Percentiles rank a stretch among this genome's conserved stretches.
Evolutionary conservation across 2,888 invertebrate species (phyloP).

Genomic region (Crepidodera aurea): DNA sequence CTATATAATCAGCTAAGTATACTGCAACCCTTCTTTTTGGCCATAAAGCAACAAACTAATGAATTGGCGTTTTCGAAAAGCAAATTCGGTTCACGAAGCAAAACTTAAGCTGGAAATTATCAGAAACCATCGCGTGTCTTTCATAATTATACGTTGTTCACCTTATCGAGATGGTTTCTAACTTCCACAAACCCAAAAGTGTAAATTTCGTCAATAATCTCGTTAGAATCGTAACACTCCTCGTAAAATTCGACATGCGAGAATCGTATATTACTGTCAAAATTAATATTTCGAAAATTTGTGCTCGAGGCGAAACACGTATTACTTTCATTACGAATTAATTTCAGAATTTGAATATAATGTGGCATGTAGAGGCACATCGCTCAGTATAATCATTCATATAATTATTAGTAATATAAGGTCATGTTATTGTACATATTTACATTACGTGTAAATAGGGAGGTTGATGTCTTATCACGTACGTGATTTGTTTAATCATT

Average conservation of each 20-base stretch:
- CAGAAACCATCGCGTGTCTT: slow-evolving; percentile 36
- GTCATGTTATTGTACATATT: too few relatives aligned
- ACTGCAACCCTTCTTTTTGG: background rate
- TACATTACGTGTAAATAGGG: too few relatives aligned
- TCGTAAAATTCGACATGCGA: slow-evolving; percentile 29
- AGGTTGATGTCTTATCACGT: too few relatives aligned
- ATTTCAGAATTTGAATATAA: too few relatives aligned
- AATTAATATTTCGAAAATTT: slow-evolving; percentile 10
- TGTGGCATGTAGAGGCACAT: too few relatives aligned
- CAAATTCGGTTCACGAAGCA: background rate
- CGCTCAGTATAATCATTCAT: too few relatives aligned
- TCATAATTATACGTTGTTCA: slow-evolving; percentile 32
- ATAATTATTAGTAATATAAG: too few relatives aligned
- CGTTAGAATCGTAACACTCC: slow-evolving; percentile 28
- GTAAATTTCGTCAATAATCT: slow-evolving; percentile 39
- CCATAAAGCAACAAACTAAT: background rate
- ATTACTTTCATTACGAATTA: too few relatives aligned
- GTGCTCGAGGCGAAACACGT: too few relatives aligned
- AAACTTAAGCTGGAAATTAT: slow-evolving; percentile 2
- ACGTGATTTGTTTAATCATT: too few relatives aligned
- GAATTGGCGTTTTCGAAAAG: background rate
- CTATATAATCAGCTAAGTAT: too few relatives aligned
- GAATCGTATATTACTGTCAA: slow-evolving; percentile 7
- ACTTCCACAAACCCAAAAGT: slow-evolving; percentile 35
- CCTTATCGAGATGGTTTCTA: slow-evolving; percentile 38